Evolutionary conservation across 1,140 invertebrate genomes (phyloP).

Genomic region (Eumaeus atala): DNA sequence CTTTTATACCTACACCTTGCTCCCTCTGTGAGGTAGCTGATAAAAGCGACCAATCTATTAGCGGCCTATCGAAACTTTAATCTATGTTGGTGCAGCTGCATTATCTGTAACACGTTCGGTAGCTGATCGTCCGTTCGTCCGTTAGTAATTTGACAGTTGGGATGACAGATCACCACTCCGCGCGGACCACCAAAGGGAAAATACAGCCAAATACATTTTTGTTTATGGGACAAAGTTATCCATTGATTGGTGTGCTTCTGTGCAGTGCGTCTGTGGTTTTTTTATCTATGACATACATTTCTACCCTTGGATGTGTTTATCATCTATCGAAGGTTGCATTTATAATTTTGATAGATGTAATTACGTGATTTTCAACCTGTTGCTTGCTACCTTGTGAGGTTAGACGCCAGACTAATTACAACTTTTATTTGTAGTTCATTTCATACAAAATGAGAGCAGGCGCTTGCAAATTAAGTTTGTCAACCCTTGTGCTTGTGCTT

Average conservation of each 20-base stretch:
- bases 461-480: no score
- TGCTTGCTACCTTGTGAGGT: no score
- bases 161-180: constrained; percentile 67
- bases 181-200: constrained; percentile 63
- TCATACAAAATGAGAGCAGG: no score
- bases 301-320: no score
- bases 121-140: constrained; percentile 66
- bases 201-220: constrained; percentile 61
- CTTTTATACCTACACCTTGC: constrained; percentile 15
- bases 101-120: constrained; percentile 70
- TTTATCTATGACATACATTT: background rate
- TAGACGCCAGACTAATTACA: no score
- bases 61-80: constrained; percentile 27
- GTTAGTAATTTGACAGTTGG: constrained; percentile 72
- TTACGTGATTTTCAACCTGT: no score
- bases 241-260: constrained; percentile 57
- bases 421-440: no score
- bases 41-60: constrained; percentile 24
- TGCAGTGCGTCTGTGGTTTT: constrained; percentile 34
- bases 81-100: constrained; percentile 43
- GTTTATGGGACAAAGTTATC: constrained; percentile 55
- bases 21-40: constrained; percentile 21
- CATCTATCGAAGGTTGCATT: no score
- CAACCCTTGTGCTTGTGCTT: no score
- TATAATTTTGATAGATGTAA: no score